A percentile compares a stretch with the other conserved stretches of the same genome.
Evolutionary conservation across 1,140 invertebrate genomes (phyloP).

Genomic region (Drosophila ironensis): DNA sequence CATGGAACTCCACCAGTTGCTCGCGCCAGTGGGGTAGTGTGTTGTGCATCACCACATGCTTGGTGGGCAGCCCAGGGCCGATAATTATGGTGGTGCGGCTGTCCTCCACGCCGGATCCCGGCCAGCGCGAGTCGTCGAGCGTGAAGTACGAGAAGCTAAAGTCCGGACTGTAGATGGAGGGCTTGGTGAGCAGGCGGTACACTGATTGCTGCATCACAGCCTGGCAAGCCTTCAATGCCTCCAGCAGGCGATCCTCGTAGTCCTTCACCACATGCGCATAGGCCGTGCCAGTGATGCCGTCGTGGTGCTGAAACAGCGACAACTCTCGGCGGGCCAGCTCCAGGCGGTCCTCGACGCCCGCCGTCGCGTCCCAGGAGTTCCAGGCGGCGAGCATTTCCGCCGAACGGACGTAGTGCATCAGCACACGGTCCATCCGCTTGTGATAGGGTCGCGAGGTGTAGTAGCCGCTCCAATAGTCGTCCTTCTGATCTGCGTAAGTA

Average conservation of each 20-base stretch:
- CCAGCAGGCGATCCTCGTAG: slow-evolving; percentile 92
- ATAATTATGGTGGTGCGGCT: slow-evolving; percentile 77
- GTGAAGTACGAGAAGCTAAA: slow-evolving; percentile 80
- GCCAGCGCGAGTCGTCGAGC: slow-evolving; percentile 79
- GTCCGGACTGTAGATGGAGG: slow-evolving; percentile 79
- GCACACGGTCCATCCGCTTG: slow-evolving; percentile 95
- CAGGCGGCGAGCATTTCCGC: slow-evolving; percentile 91
- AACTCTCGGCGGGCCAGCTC: slow-evolving; percentile 89
- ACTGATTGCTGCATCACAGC: slow-evolving; percentile 88
- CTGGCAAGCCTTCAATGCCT: slow-evolving; percentile 86
- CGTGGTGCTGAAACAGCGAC: slow-evolving; percentile 98
- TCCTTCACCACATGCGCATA: slow-evolving; percentile 95
- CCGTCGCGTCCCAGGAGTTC: slow-evolving; percentile 83
- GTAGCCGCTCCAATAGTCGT: slow-evolving; percentile 99
- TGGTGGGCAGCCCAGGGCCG: slow-evolving; percentile 83
- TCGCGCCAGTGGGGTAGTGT: slow-evolving; percentile 83
- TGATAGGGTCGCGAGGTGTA: slow-evolving; percentile 97
- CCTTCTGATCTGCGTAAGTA: slow-evolving; percentile 97
- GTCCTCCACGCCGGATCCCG: slow-evolving; percentile 64
- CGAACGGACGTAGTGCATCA: slow-evolving; percentile 86
- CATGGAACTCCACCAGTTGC: slow-evolving; percentile 83
- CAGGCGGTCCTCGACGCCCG: slow-evolving; percentile 84
- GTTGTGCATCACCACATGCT: slow-evolving; percentile 84
- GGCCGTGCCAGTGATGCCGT: slow-evolving; percentile 97
- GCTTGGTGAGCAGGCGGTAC: slow-evolving; percentile 85